A percentile compares a stretch with the other conserved stretches of the same genome.
Conservation (phyloP, 30 jellyfish, hydroid and myxozoan species). For the Aurelia sp. region DNA sequence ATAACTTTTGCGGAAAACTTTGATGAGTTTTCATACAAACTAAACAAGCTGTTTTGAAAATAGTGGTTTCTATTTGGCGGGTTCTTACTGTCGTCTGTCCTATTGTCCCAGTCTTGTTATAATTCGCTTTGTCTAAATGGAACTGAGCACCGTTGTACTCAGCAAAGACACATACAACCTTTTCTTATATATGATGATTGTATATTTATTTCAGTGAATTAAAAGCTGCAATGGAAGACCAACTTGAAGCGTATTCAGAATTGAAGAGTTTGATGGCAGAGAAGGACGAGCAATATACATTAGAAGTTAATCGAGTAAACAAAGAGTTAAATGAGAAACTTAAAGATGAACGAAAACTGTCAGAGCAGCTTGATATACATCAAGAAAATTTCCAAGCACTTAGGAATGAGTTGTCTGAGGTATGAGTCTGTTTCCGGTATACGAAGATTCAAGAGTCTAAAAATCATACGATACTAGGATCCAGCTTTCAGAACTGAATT, state of each 20-base stretch:
- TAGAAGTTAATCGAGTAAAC: constrained; percentile 43
- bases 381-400: constrained; percentile 57
- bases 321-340: constrained; percentile 44
- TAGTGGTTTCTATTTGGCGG: no score
- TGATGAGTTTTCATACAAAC: no score
- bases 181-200: background rate
- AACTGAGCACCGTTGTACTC: no score
- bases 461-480: no score
- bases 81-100: no score
- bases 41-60: no score
- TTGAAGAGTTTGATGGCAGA: constrained; percentile 44
- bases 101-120: no score
- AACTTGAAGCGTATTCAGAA: constrained; percentile 48
- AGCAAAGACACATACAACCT: no score
- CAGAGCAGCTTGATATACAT: constrained; percentile 65
- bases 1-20: no score
- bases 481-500: no score
- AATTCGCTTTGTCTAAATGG: no score
- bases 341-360: constrained; percentile 14
- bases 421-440: background rate
- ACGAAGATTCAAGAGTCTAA: no score
- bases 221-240: constrained; percentile 64
- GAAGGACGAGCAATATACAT: constrained; percentile 55
- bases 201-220: constrained; percentile 22
- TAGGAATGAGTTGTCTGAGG: constrained; percentile 66